Evolutionary conservation across 2,888 invertebrate genomes (phyloP).

Genomic region (Thymelicus acteon): DNA sequence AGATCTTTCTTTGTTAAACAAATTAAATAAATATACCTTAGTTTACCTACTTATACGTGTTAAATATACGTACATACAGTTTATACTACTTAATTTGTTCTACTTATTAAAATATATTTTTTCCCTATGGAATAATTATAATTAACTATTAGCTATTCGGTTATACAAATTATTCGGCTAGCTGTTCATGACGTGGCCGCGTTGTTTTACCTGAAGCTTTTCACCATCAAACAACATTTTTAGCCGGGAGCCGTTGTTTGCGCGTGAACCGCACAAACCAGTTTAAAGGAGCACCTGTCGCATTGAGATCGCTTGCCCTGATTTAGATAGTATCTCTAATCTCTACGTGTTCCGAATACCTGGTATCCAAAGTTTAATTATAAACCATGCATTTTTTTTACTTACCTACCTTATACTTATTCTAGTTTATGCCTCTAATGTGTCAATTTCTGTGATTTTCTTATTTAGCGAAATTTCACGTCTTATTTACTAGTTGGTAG

Average conservation of each 20-base stretch:
- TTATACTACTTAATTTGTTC: no score
- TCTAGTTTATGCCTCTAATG: no score
- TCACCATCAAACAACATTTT: slow-evolving; percentile 12
- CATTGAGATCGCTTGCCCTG: slow-evolving; percentile 44
- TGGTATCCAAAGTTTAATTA: slow-evolving; percentile 3
- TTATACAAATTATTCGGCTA: background rate
- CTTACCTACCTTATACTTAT: background rate
- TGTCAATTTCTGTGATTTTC: no score
- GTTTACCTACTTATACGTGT: no score
- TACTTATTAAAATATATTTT: no score
- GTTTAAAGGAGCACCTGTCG: slow-evolving; percentile 49
- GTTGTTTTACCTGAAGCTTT: slow-evolving; percentile 8
- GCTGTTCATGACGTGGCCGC: background rate
- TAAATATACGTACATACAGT: no score
- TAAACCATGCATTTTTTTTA: background rate
- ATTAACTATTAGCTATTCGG: no score
- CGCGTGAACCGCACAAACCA: slow-evolving; percentile 43
- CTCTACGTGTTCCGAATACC: slow-evolving; percentile 37
- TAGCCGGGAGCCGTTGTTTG: slow-evolving; percentile 40
- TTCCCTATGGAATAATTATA: no score
- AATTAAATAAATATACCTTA: no score
- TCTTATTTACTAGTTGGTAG: no score
- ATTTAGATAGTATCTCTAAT: slow-evolving; percentile 43
- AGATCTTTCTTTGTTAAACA: no score
- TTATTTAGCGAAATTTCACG: no score